Conservation (phyloP, 2,797 vertebrate genomes). For the Miichthys miiuy region DNA sequence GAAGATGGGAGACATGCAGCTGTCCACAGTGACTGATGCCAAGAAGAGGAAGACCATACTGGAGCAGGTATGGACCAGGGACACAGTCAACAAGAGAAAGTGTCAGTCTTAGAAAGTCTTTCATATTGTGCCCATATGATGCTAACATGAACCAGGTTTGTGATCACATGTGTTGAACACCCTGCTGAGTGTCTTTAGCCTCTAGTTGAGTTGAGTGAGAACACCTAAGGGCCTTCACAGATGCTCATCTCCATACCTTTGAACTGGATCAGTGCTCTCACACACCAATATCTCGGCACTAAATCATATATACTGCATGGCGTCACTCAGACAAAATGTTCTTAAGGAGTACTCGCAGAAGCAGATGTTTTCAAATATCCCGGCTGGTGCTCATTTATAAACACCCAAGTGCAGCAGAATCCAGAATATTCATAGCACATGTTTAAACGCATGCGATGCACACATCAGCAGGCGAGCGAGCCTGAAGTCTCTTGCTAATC, state of each 20-base stretch:
- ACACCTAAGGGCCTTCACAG: constrained; percentile 27
- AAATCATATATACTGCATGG: constrained; percentile 47
- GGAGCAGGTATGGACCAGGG: constrained; percentile 87
- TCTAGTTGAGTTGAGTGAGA: constrained; percentile 34
- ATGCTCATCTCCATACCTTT: constrained; percentile 22
- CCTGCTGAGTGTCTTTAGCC: constrained; percentile 8
- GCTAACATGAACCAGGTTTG: constrained; percentile 19
- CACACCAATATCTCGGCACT: constrained; percentile 22
- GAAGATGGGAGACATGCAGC: constrained; percentile 97
- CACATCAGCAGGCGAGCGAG: constrained; percentile 34
- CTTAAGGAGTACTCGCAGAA: not conserved
- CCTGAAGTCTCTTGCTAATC: constrained; percentile 11
- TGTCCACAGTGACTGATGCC: constrained; percentile 90
- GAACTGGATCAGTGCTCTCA: constrained; percentile 9
- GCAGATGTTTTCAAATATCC: constrained; percentile 55
- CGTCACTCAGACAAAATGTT: constrained; percentile 56
- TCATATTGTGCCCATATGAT: constrained; percentile 4
- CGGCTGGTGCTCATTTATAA: constrained; percentile 38
- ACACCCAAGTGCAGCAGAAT: constrained; percentile 24
- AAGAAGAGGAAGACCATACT: constrained; percentile 97
- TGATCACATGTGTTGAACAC: constrained; percentile 32
- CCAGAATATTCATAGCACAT: constrained; percentile 42
- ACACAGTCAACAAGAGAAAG: not conserved
- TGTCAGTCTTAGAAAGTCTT: not conserved
- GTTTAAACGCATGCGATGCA: constrained; percentile 32